Conservation (phyloP, 2,888 invertebrate species). For the Brachyptera risi region DNA sequence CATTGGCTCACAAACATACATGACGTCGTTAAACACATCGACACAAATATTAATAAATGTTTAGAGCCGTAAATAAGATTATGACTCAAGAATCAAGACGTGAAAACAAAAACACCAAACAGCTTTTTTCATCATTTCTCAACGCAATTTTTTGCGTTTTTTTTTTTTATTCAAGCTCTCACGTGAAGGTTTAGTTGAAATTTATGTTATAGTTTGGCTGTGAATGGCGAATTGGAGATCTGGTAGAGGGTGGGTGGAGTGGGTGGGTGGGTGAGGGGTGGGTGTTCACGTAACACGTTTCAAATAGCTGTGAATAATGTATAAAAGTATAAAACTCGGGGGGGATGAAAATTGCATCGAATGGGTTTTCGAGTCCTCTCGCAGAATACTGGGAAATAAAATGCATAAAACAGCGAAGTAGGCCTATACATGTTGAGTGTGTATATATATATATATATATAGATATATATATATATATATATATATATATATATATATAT, state of each 20-base stretch:
- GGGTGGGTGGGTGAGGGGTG: background rate
- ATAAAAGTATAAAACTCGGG: background rate
- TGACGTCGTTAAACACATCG: no score
- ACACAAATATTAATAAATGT: no score
- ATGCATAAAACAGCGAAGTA: no score
- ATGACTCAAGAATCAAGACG: no score
- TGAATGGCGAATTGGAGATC: background rate
- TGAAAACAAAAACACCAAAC: no score
- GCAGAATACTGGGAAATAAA: no score
- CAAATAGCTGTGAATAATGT: background rate
- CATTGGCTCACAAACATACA: no score
- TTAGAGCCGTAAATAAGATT: no score
- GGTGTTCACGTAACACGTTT: no score
- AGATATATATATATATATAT: no score
- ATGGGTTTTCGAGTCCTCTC: background rate
- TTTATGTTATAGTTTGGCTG: background rate
- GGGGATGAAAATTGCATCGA: background rate
- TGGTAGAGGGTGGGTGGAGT: background rate
- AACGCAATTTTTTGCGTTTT: background rate
- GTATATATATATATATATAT: no score
- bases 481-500: no score
- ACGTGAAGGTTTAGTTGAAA: background rate
- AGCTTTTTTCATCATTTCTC: background rate
- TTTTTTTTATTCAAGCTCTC: background rate
- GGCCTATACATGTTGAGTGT: background rate